Evolutionary conservation across 92 coral and sea anemone genomes (phyloP).

Genomic region (Pocillopora grandis): DNA sequence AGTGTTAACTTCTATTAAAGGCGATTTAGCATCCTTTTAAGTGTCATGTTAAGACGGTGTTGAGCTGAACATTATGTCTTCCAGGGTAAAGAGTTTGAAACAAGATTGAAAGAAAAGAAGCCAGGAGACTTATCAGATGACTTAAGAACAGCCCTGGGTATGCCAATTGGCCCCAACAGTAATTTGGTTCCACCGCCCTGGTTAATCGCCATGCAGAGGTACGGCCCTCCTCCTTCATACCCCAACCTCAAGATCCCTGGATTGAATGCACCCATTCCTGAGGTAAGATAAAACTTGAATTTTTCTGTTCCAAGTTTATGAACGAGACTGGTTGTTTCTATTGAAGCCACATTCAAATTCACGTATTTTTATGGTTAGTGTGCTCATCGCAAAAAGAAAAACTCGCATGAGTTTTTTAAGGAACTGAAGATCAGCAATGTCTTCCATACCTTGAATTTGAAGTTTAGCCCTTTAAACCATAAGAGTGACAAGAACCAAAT

Average conservation of each 20-base stretch:
- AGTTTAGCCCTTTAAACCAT: too few species aligned
- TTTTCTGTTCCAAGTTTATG: not conserved
- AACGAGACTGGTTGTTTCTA: too few species aligned
- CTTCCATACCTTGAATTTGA: too few species aligned
- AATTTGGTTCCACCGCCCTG: constrained; percentile 95
- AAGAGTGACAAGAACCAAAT: too few species aligned
- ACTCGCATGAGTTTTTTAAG: too few species aligned
- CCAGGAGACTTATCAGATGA: constrained; percentile 99
- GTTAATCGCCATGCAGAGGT: constrained; percentile 99
- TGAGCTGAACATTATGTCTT: not conserved
- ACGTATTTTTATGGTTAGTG: too few species aligned
- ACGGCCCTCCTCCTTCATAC: constrained; percentile 99
- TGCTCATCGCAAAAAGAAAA: too few species aligned
- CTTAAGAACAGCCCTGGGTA: constrained; percentile 91
- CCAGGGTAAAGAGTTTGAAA: constrained; percentile 98
- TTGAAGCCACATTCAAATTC: too few species aligned
- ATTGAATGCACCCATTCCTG: constrained; percentile 96
- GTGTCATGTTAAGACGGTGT: not conserved
- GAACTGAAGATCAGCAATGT: too few species aligned
- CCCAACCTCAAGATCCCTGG: constrained; percentile 96
- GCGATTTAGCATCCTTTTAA: not conserved
- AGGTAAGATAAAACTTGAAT: constrained; percentile 39
- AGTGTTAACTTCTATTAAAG: too few species aligned
- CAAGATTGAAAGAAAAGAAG: constrained; percentile 93
- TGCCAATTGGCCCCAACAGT: constrained; percentile 94